Percentiles rank a stretch among this genome's conserved stretches.
phyloP scores from a whole-genome alignment of 2,888 invertebrate species.

The Portevinia maculata region DNA sequence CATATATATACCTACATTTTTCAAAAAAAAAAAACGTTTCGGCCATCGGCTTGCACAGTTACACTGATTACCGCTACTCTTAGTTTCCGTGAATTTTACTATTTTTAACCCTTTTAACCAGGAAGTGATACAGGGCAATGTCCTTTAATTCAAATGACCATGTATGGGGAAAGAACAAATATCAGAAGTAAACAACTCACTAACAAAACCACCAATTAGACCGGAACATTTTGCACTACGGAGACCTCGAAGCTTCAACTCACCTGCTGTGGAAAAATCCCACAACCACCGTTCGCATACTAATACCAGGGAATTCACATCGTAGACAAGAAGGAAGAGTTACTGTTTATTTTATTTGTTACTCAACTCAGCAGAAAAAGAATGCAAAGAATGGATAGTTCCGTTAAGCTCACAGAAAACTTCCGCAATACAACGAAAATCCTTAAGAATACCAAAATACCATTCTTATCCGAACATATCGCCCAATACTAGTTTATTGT shows the following conservation, averaged over 20 bases:
- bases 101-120: neutral
- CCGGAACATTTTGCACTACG: constrained; percentile 18
- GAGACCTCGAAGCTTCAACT: constrained; percentile 18
- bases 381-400: constrained; percentile 12
- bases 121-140: neutral
- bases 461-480: constrained; percentile 21
- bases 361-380: neutral
- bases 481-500: constrained; percentile 23
- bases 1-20: too few species aligned
- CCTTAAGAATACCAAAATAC: constrained; percentile 35
- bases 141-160: constrained; percentile 29
- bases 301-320: constrained; percentile 38
- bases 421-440: constrained; percentile 52
- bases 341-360: constrained; percentile 1
- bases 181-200: neutral
- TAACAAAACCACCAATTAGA: constrained; percentile 17
- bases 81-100: neutral
- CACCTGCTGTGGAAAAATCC: constrained; percentile 22
- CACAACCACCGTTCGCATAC: constrained; percentile 1
- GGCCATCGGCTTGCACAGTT: too few species aligned
- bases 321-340: constrained; percentile 31
- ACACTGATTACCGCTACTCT: too few species aligned
- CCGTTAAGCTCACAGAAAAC: constrained; percentile 40
- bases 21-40: too few species aligned
- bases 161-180: constrained; percentile 1